phyloP scores from a whole-genome alignment of 2,113 vertebrate genomes.

The Campylomormyrus numenius region DNA sequence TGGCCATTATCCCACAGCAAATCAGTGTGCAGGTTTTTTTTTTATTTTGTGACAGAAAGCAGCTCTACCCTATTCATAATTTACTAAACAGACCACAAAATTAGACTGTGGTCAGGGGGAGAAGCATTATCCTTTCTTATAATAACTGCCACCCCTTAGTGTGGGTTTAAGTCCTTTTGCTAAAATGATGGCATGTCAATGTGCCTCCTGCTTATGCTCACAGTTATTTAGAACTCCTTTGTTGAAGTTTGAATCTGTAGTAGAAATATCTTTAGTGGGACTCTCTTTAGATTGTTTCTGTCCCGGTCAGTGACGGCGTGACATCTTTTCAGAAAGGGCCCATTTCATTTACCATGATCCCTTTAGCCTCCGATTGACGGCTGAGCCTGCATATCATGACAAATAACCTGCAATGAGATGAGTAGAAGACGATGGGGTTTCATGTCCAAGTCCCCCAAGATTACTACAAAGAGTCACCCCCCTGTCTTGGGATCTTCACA shows the following conservation, averaged over 20 bases:
- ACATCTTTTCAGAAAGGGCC: not conserved
- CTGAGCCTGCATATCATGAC: not conserved
- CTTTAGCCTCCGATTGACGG: not conserved
- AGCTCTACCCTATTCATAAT: not conserved
- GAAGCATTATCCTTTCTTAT: not conserved
- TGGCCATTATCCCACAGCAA: not conserved
- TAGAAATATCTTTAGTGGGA: not conserved
- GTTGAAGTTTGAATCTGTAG: not conserved
- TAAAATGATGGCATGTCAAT: not conserved
- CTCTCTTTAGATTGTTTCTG: not conserved
- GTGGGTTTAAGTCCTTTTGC: not conserved
- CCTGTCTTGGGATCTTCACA: slow-evolving; percentile 15
- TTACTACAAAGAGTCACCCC: slow-evolving; percentile 17
- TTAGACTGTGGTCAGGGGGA: not conserved
- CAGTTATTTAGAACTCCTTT: not conserved
- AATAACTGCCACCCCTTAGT: not conserved
- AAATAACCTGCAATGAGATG: slow-evolving; percentile 16
- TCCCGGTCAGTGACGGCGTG: not conserved
- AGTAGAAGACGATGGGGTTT: slow-evolving; percentile 6
- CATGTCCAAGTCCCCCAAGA: slow-evolving; percentile 2
- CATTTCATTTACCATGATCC: not conserved
- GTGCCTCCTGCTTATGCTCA: not conserved
- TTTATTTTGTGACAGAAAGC: not conserved
- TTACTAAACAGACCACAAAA: not conserved
- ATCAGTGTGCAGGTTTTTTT: not conserved